Evolutionary conservation across 2,113 vertebrate species (phyloP), one percentile per base, ranked within the genome.

Genomic region (Hypomesus transpacificus): DNA sequence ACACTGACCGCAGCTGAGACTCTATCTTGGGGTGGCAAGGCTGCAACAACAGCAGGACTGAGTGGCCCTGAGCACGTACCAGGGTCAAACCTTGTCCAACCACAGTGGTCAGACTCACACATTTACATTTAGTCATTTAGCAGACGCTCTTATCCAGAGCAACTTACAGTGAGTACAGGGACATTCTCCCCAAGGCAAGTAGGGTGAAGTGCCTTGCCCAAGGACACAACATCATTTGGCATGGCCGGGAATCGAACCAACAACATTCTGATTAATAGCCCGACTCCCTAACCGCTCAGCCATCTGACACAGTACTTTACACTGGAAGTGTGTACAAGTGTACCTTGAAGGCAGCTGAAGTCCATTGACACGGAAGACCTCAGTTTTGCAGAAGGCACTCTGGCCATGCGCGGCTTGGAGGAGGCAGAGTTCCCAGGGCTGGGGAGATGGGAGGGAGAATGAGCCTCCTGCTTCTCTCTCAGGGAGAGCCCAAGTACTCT

Each of bases 361-460:
- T 93, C 93, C 75, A 86, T 76, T 68, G 86, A 83, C 3, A 79
- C 31, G 20, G 89, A 66, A 3, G 75, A 82, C 72, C 87, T 91
- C 62, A 79, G 87, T 78, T 89, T 92, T 21, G 82, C 85, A 66
- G 94, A 91, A 70, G 90, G 74, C 34, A 70, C 78, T 81, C 90
- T 89, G 62, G 82, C 76, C 71, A 91, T 78, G 8, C 75, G 84
- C 59, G 85, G 74, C 77, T 92, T 95, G 67, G 90, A 87, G n/a
- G 86, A 82, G 51, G 91, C 82, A 22, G 92, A 91, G 71, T 86
- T 91, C 79, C 94, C 89, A n/a, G 92, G 89, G 77, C 95, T 98
- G 87, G 46, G 70, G 74, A 76, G 58, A 82, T 6, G 17, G 63
- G 18, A 46, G 18, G 21, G n/a, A 46, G 16, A 56, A 4, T 18